Evolutionary conservation across 2,888 invertebrate species (phyloP), one percentile per base, ranked within the genome.

Genomic region (Scaptomyza polygonia): DNA sequence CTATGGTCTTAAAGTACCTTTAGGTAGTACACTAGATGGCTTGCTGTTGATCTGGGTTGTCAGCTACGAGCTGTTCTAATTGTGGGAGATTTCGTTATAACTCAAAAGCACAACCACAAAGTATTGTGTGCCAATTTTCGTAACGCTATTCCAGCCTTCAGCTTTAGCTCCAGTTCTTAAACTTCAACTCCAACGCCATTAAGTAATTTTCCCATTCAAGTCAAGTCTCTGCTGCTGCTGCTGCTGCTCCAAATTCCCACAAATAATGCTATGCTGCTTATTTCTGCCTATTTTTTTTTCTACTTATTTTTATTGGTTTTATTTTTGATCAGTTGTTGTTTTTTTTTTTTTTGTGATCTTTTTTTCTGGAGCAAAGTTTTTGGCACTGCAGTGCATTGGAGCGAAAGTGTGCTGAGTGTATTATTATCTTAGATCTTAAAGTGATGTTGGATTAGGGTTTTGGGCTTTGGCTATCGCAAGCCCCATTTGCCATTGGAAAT

Each of bases 161-260:
- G 30, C 44, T 42, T n/a, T 34, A 45, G 45, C 45, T 59, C 16
- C 39, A 34, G 36, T 18, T 62, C 5, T 11, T 5, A 32, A n/a
- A 9, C 14, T 14, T 12, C 39, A 39, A 39, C 39, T 14, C 43
- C 59, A 51, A 47, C 34, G 51, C 66, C 79, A 85, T 87, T 84
- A 87, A 87, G 83, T 86, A 67, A 88, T 86, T 84, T 84, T 83
- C 87, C 65, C 80, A 86, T 79, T 80, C 66, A 77, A 77, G 52
- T 67, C 39, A 39, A 39, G 39, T 39, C 39, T 34, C 61, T 65
- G 11, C 11, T 34, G 25, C 25, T 9, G 27, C 36, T 0, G 34
- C 34, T 36, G 76, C 16, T 48, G 48, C 76, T 75, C 79, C 56
- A 71, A 77, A 84, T 88, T 86, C 86, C 63, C 77, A 72, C 66